Conservation (phyloP, 1,140 invertebrate species). For the Drosophila sucinea region DNA sequence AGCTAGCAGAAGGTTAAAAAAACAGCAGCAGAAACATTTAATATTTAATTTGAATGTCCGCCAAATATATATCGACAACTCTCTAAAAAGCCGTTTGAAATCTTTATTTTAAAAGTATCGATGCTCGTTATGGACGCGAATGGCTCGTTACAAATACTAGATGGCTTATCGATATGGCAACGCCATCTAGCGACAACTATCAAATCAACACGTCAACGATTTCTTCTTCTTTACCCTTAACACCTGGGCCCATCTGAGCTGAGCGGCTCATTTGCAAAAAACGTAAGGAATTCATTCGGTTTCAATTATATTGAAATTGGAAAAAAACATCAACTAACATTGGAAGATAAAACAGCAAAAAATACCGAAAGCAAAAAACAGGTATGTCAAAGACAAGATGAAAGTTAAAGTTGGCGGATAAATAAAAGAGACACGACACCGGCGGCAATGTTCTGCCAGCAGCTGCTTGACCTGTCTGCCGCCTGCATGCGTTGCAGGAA, state of each 20-base stretch:
- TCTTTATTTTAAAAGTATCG: too few species aligned
- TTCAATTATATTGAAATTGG: slow-evolving; percentile 22
- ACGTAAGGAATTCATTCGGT: slow-evolving; percentile 23
- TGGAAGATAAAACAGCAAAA: not conserved
- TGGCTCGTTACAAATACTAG: too few species aligned
- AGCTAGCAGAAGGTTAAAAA: not conserved
- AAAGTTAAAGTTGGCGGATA: slow-evolving; percentile 34
- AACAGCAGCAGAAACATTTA: too few species aligned
- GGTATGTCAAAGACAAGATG: not conserved
- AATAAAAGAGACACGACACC: slow-evolving; percentile 26
- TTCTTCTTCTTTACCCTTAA: slow-evolving; percentile 60
- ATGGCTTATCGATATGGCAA: not conserved
- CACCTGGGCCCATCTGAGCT: slow-evolving; percentile 37
- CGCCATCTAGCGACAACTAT: slow-evolving; percentile 14
- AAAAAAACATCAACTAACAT: slow-evolving; percentile 1
- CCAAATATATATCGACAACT: too few species aligned
- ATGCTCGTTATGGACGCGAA: too few species aligned
- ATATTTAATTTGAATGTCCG: too few species aligned
- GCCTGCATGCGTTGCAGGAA: slow-evolving; percentile 59
- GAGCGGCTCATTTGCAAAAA: slow-evolving; percentile 35
- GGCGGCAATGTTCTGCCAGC: slow-evolving; percentile 29
- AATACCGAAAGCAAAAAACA: not conserved
- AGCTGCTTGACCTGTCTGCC: slow-evolving; percentile 57
- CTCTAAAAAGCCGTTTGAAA: too few species aligned
- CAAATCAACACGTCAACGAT: slow-evolving; percentile 75